Base-by-base conservation (phyloP, 2,113 vertebrate genomes). In the Mormyrus lacerda region DNA sequence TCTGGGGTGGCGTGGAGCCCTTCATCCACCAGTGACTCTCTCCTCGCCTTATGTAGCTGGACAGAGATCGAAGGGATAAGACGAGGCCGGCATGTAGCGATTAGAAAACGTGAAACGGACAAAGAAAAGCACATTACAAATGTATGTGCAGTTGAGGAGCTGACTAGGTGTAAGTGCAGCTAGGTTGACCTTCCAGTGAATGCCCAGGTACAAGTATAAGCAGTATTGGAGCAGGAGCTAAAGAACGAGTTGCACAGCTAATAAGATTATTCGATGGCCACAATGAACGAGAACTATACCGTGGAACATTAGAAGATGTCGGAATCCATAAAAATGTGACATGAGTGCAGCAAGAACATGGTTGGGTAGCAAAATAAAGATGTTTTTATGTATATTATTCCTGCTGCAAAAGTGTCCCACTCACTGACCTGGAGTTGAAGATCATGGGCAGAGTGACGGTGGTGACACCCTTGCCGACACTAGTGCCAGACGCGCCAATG, bases 11-110 rank as follows among this genome's bases (percentile, higher is more conserved):
- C 48, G 98, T 99, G 88, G 98, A 99, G 85, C 98, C 98, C 91
- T 99, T 99, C 98, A 99, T 98, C 98, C 98, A 99, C 98, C 98
- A 99, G 91, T 99, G 98, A 93, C 97, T 99, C 96, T 99, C 98
- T 83, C 98, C 98, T 94, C 98, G 95, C 44, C 98, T 96, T 91
- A 99, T 97, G 82, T 99, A 99, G 93, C 98, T 99, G 94, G 82
- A 89, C 4, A 88, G 83, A 83, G 65, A 89, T 83, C 19, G 76
- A 73, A 42, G 24, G 79, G 13, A n/a, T 91, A 45, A 10, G 3
- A 17, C 76, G 1, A 76, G 17, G 48, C 82, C 24, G 21, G 24
- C 42, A 82, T 5, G 45, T 19, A 83, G 35, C 11, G 50, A 53
- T 27, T 19, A 73, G 47, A 31, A 1, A 48, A 88, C 9, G 17